Evolutionary conservation across 1,140 invertebrate genomes (phyloP).

Genomic region (Drosophila nebulosa): DNA sequence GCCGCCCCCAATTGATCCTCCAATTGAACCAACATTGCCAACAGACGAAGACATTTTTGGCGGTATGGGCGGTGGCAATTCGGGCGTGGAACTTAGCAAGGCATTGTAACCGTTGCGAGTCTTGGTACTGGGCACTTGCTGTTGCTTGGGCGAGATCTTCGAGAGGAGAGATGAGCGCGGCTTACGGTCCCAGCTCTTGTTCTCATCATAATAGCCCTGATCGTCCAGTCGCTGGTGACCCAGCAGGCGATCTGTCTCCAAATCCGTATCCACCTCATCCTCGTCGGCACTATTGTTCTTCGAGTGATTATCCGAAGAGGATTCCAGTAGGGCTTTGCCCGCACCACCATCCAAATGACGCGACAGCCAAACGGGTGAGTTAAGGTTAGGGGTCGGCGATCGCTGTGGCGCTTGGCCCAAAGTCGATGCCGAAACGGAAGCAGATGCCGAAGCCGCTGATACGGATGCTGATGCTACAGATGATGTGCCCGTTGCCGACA

Average conservation of each 20-base stretch:
- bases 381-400: constrained; percentile 65
- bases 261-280: constrained; percentile 93
- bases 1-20: background rate
- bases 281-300: constrained; percentile 78
- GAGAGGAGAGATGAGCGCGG: constrained; percentile 63
- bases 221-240: constrained; percentile 94
- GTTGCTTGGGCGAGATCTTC: constrained; percentile 78
- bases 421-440: background rate
- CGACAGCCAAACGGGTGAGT: constrained; percentile 74
- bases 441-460: constrained; percentile 3
- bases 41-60: constrained; percentile 50
- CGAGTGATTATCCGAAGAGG: constrained; percentile 67
- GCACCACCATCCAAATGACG: constrained; percentile 56
- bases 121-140: constrained; percentile 71
- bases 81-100: constrained; percentile 72
- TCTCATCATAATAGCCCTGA: constrained; percentile 94
- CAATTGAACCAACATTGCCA: background rate
- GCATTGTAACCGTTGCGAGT: constrained; percentile 80
- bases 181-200: constrained; percentile 82
- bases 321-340: constrained; percentile 56
- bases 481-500: background rate
- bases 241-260: constrained; percentile 93
- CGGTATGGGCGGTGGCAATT: constrained; percentile 66
- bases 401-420: constrained; percentile 24
- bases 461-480: background rate